Evolutionary conservation across 2,888 invertebrate species (phyloP), one percentile per base, ranked within the genome.

Genomic region (Micropterix aruncella): DNA sequence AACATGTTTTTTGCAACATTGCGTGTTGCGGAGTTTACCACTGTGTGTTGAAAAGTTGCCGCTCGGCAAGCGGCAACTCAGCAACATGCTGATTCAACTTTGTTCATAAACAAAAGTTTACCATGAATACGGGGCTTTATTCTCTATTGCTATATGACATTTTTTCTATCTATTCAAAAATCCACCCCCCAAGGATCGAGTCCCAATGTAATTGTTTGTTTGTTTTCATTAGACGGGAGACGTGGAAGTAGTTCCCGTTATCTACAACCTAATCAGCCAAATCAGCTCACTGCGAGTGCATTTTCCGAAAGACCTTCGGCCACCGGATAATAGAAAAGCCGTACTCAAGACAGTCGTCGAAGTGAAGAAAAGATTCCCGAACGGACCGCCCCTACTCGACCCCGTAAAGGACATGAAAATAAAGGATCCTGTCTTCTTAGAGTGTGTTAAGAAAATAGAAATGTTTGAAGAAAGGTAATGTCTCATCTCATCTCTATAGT

Each of bases 321-420:
- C 89, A 0, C 63, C 79, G 0, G 94, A 95, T 56, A 90, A 83
- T 55, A 75, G 94, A 41, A 84, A 82, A 57, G 83, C 86, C 9
- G 89, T 96, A 1, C 70, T 87, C 1, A 89, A 88, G 60, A 84
- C 87, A 1, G 82, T 93, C 43, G 78, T 79, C 47, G 91, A 95
- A 66, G 92, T 95, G 0, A 83, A 89, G 56, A 88, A 86, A 59
- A 77, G 95, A 27, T 95, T 94, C 60, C 83, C 88, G 0, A 80
- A 85, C 38, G 89, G 89, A 0, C 78, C 92, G 0, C 97, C 97
- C 0, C 63, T 91, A 4, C 64, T 99, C 2, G 90, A 99, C 66
- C 97, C 99, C 1, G 75, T 96, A 15, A 83, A 83, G 45, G 97
- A 99, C 57, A 97, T 99, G 96, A 84, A 88, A 57, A 97, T 99